These are phyloP conservation scores for Vidua chalybeata DNA, from an alignment of 2,113 vertebrate species.

Conservation along the genomic window DNA sequence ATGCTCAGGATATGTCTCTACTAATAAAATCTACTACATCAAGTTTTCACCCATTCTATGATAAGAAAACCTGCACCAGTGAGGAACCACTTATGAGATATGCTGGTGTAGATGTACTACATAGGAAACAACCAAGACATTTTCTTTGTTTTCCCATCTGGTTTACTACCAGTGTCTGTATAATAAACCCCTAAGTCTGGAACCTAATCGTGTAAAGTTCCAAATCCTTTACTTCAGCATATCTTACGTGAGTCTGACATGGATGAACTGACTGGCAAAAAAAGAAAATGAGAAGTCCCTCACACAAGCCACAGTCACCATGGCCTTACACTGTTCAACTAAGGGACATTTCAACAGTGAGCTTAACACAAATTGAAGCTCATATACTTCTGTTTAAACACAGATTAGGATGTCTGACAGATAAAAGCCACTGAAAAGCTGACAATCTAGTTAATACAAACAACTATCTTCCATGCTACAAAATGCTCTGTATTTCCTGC, in stretches of 20 bases:
- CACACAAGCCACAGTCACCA: neutral
- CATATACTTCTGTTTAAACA: conserved; percentile 78
- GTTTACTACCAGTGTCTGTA: neutral
- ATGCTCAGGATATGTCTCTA: conserved; percentile 5
- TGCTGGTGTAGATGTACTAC: neutral
- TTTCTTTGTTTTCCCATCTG: neutral
- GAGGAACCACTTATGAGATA: neutral
- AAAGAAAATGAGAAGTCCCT: neutral
- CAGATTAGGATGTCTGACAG: conserved; percentile 78
- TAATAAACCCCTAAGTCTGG: neutral
- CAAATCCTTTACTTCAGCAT: neutral
- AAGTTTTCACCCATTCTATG: neutral
- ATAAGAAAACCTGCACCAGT: neutral
- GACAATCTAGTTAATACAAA: conserved; percentile 76
- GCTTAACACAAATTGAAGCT: conserved; percentile 74
- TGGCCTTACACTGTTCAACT: conserved; percentile 49
- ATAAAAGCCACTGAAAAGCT: conserved; percentile 74
- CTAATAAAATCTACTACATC: neutral
- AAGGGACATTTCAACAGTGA: conserved; percentile 68
- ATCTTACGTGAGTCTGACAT: neutral
- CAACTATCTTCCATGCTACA: conserved; percentile 61
- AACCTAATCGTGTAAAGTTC: neutral
- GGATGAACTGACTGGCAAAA: neutral
- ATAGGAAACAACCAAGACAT: neutral
- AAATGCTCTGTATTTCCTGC: conserved; percentile 44